Evolutionary conservation across 1,140 invertebrate genomes (phyloP), one percentile per base, ranked within the genome.

Genomic region (Agraylea sexmaculata): DNA sequence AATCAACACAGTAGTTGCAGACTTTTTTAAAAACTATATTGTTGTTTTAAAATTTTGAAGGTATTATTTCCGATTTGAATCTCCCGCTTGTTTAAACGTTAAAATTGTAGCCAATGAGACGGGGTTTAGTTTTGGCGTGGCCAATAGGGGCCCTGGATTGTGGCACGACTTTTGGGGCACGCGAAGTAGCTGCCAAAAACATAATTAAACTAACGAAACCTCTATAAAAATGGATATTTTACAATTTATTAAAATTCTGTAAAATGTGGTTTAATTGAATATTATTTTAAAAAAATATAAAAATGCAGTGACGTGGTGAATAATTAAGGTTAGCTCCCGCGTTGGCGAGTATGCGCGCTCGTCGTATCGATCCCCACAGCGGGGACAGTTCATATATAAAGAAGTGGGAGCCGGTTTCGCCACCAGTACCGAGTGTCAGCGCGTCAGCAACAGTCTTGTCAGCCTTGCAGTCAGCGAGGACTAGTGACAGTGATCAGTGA

Each of bases 291-390:
- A n/a, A 25, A 25, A n/a, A n/a, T n/a, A 25, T n/a, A 25, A n/a
- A n/a, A 25, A 25, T n/a, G n/a, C 7, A 7, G n/a, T 25, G 7
- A 6, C 7, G n/a, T 25, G n/a, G 7, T n/a, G 7, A 25, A 25
- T 25, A n/a, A 25, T 7, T 7, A 25, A 6, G 23, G 23, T 25
- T n/a, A 37, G 54, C 39, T 40, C 56, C 36, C 45, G 47, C 30
- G 38, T 53, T 38, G 46, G 51, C 27, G 47, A 43, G 28, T 51
- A 53, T 35, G 51, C 42, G 56, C 54, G 25, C 57, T 30, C 23
- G 20, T 17, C 15, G n/a, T 20, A 10, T 37, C 20, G 13, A 23
- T 37, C 13, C 17, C 25, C n/a, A n/a, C n/a, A n/a, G n/a, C n/a
- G n/a, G n/a, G n/a, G n/a, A n/a, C n/a, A n/a, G n/a, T n/a, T n/a